Percentiles rank a stretch among this genome's conserved stretches.
Evolutionary conservation across 2,797 vertebrate genomes (phyloP).

Genomic region (Triplophysa bombifrons): DNA sequence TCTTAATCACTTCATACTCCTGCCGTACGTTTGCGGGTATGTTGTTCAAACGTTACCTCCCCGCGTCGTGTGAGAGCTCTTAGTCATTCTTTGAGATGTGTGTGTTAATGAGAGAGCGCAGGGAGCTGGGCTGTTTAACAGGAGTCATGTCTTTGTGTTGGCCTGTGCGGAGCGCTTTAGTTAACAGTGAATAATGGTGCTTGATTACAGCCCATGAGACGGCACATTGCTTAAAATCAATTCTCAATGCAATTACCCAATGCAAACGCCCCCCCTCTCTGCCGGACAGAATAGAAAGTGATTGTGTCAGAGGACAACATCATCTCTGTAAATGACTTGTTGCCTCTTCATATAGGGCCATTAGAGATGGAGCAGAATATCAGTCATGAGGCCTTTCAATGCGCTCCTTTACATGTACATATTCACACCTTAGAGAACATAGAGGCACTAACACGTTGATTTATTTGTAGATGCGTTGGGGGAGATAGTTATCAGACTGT

Average conservation of each 20-base stretch:
- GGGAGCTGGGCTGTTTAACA: constrained; percentile 61
- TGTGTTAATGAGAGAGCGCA: constrained; percentile 45
- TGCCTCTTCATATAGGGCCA: constrained; percentile 69
- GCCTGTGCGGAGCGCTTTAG: constrained; percentile 65
- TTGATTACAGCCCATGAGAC: constrained; percentile 78
- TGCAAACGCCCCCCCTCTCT: constrained; percentile 58
- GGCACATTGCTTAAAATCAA: constrained; percentile 77
- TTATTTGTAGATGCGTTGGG: constrained; percentile 25
- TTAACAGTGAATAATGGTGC: constrained; percentile 79
- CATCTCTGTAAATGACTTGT: constrained; percentile 76
- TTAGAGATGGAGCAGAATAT: constrained; percentile 61
- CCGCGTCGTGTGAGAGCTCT: constrained; percentile 37
- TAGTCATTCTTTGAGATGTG: constrained; percentile 40
- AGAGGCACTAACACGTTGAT: constrained; percentile 8
- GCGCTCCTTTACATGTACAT: background rate
- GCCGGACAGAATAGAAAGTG: constrained; percentile 68
- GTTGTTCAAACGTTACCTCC: constrained; percentile 38
- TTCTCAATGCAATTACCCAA: constrained; percentile 75
- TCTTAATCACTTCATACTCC: constrained; percentile 49
- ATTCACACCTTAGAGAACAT: constrained; percentile 46
- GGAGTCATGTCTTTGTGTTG: constrained; percentile 68
- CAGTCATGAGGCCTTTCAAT: constrained; percentile 19
- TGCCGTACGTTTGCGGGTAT: constrained; percentile 39
- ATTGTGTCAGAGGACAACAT: constrained; percentile 75
- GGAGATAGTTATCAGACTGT: constrained; percentile 17